Percentiles rank a stretch among this genome's conserved stretches.
Conservation (phyloP, 2,113 vertebrate genomes). For the Motacilla alba region DNA sequence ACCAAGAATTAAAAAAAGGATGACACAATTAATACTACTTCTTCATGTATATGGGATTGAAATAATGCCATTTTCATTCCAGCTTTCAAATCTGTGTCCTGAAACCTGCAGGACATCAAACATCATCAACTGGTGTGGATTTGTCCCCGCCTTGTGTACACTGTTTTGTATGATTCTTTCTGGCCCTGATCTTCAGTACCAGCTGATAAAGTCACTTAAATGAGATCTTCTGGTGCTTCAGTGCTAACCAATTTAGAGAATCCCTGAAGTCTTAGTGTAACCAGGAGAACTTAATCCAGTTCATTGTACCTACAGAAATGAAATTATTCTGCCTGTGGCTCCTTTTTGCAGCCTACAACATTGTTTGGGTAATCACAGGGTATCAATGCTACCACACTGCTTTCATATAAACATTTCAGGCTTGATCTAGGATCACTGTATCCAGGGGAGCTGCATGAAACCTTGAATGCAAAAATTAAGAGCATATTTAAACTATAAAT, state of each 20-base stretch:
- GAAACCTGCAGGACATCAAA: not conserved
- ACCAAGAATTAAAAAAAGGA: not conserved
- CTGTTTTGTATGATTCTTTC: not conserved
- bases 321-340: not conserved
- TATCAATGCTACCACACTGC: not conserved
- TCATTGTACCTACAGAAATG: not conserved
- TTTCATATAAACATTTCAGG: not conserved
- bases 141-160: not conserved
- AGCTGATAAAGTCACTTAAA: not conserved
- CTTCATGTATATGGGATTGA: not conserved
- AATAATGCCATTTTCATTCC: not conserved
- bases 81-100: not conserved
- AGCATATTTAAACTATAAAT: not conserved
- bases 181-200: not conserved
- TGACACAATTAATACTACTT: not conserved
- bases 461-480: not conserved
- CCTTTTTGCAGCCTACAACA: not conserved
- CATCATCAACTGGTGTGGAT: fast-evolving
- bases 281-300: not conserved
- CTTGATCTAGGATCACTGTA: not conserved
- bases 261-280: not conserved
- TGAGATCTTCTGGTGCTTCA: not conserved
- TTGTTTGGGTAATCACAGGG: not conserved
- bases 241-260: not conserved
- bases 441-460: not conserved